phyloP scores from a whole-genome alignment of 2,113 vertebrate species.

The Tenebrosternarchus preto region DNA sequence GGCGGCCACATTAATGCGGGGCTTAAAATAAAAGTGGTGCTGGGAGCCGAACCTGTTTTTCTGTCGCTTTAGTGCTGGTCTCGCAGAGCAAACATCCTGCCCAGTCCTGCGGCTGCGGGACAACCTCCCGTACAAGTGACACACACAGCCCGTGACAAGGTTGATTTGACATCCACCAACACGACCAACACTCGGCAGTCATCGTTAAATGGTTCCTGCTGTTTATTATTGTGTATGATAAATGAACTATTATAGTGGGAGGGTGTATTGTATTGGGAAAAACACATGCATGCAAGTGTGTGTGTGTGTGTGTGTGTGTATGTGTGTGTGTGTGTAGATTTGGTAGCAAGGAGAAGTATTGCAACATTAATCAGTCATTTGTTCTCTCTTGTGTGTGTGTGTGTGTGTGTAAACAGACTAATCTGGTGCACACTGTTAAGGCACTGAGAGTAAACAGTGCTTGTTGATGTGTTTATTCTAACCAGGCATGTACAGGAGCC shows the following conservation, averaged over 20 bases:
- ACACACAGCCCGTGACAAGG: neutral
- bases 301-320: neutral
- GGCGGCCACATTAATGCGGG: conserved; percentile 40
- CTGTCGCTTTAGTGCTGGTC: neutral
- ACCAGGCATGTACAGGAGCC: conserved; percentile 7
- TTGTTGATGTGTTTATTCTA: conserved; percentile 64
- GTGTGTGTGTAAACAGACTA: conserved; percentile 63
- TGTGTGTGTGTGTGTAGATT: conserved; percentile 20
- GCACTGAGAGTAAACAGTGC: conserved; percentile 61
- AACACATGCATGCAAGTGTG: neutral
- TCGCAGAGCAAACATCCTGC: conserved; percentile 32
- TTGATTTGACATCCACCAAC: conserved; percentile 28
- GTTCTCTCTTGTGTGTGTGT: conserved; percentile 43
- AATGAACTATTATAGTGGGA: neutral
- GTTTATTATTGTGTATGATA: conserved; percentile 24
- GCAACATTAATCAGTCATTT: conserved; percentile 44
- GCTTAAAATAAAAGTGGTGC: conserved; percentile 23
- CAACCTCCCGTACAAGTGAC: conserved; percentile 3
- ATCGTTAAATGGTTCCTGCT: neutral
- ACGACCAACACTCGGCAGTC: conserved; percentile 1
- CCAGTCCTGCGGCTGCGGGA: conserved; percentile 2
- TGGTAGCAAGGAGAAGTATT: neutral
- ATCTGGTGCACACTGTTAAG: conserved; percentile 59
- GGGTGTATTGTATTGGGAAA: neutral
- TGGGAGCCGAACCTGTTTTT: conserved; percentile 11